Percentiles rank a stretch among this genome's conserved stretches.
phyloP scores from a whole-genome alignment of 2,113 vertebrate species.

The Muntiacus reevesi region DNA sequence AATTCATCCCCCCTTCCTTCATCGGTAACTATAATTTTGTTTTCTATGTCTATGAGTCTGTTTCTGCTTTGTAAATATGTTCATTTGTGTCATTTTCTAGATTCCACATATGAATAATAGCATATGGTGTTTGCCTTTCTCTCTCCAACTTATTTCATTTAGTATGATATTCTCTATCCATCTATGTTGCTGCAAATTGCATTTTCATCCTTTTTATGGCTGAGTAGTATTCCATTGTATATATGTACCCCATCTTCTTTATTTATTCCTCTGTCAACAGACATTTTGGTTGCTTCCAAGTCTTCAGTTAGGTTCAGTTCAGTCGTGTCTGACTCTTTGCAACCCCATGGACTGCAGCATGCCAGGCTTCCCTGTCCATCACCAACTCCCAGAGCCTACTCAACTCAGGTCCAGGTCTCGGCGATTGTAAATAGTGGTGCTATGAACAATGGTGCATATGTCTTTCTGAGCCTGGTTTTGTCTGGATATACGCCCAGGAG shows the following conservation, averaged over 20 bases:
- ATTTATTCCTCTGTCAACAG: background rate
- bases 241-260: background rate
- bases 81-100: background rate
- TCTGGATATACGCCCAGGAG: background rate
- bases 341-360: background rate
- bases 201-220: background rate
- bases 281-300: background rate
- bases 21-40: background rate
- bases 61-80: background rate
- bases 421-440: accelerated
- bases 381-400: background rate
- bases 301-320: background rate
- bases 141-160: accelerated
- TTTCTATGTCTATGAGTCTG: background rate
- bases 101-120: background rate
- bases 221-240: background rate
- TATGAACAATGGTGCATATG: accelerated
- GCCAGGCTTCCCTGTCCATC: background rate
- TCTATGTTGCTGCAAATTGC: background rate
- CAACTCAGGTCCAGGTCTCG: background rate
- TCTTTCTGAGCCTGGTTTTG: background rate
- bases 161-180: too few species aligned
- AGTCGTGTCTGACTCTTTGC: background rate
- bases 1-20: too few species aligned
- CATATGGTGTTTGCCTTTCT: background rate